phyloP scores from a whole-genome alignment of 92 coral and sea anemone genomes.

The Scolanthus callimorphus region DNA sequence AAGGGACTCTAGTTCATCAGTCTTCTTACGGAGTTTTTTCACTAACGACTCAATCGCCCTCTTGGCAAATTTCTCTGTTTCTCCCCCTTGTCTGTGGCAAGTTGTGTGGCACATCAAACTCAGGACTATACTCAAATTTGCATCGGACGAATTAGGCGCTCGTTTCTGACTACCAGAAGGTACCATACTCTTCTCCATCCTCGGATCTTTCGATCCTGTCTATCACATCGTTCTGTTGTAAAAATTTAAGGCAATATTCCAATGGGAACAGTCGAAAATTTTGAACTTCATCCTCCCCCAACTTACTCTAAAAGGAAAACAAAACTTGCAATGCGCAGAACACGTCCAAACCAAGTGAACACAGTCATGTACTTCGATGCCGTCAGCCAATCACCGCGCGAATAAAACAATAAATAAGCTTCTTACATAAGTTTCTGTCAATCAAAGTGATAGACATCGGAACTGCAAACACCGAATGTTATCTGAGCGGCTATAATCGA shows the following conservation, averaged over 20 bases:
- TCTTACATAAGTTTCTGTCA: constrained; percentile 74
- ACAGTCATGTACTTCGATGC: constrained; percentile 78
- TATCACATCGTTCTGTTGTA: constrained; percentile 32
- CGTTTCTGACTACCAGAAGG: constrained; percentile 87
- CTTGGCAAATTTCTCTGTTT: constrained; percentile 99
- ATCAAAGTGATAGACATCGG: constrained; percentile 66
- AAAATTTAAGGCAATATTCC: constrained; percentile 19
- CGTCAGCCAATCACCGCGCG: constrained; percentile 65
- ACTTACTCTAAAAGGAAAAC: constrained; percentile 48
- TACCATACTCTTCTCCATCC: constrained; percentile 86
- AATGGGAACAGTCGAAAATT: constrained; percentile 25
- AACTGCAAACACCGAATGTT: constrained; percentile 37
- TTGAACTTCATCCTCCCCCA: constrained; percentile 34
- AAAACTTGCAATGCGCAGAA: constrained; percentile 91
- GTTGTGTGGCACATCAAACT: constrained; percentile 97
- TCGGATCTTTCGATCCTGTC: constrained; percentile 53
- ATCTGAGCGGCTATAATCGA: neutral
- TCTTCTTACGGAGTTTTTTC: constrained; percentile 95
- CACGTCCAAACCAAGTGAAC: constrained; percentile 41
- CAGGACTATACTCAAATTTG: constrained; percentile 96
- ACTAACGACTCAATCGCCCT: constrained; percentile 98
- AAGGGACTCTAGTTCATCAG: constrained; percentile 94
- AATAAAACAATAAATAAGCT: constrained; percentile 50
- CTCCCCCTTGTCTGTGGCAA: constrained; percentile 98
- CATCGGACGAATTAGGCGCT: constrained; percentile 97